Percentiles rank a stretch among this genome's conserved stretches.
Conservation (phyloP, 2,113 vertebrate genomes). For the Myiopsitta monachus region DNA sequence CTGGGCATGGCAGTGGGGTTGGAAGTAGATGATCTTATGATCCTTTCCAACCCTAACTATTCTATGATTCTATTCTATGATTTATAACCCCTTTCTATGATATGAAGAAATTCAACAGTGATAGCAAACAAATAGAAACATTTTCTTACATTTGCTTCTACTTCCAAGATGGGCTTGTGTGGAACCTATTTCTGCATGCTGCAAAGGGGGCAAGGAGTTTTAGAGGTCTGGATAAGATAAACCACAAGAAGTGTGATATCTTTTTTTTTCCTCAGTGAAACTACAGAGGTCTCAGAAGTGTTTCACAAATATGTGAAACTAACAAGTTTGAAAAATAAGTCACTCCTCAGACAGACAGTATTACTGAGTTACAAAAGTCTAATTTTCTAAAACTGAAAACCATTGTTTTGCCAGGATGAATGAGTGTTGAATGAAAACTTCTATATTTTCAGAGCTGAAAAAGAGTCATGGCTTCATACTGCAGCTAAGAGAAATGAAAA, state of each 20-base stretch:
- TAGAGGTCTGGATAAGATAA: neutral
- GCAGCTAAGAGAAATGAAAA: neutral
- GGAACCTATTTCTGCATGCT: neutral
- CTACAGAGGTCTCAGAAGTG: neutral
- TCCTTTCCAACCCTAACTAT: too few species aligned
- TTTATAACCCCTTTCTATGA: neutral
- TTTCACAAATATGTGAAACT: neutral
- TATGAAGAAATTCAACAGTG: neutral
- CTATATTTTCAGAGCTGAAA: neutral
- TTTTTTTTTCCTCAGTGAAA: neutral
- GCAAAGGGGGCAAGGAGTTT: neutral
- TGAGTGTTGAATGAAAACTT: neutral
- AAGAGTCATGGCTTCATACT: neutral
- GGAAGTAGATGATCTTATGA: too few species aligned
- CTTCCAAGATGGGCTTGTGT: neutral
- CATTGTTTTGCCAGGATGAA: neutral
- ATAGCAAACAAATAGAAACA: neutral
- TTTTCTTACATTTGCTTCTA: neutral
- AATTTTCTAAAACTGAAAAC: neutral
- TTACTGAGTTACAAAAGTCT: neutral
- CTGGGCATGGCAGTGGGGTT: too few species aligned
- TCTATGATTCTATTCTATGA: too few species aligned
- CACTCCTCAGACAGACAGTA: neutral
- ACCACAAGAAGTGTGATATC: rapidly evolving
- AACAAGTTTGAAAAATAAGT: neutral